Evolutionary conservation across 2,888 invertebrate genomes (phyloP).

Genomic region (Sesia bembeciformis): DNA sequence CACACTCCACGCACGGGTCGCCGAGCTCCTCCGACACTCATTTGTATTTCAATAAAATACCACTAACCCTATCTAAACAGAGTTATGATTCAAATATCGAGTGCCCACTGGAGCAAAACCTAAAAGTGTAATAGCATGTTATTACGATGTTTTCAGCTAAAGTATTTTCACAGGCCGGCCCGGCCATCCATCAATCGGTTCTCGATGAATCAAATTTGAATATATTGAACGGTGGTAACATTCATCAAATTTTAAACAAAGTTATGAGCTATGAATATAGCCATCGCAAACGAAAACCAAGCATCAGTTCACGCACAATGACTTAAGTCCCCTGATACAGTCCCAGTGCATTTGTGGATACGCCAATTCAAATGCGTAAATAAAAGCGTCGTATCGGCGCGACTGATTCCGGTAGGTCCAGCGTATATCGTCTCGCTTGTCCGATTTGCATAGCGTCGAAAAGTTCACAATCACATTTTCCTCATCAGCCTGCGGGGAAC

Average conservation of each 20-base stretch:
- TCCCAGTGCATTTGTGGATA: constrained; percentile 23
- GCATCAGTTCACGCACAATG: constrained; percentile 31
- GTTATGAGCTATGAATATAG: constrained; percentile 32
- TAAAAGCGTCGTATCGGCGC: constrained; percentile 41
- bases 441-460: constrained; percentile 69
- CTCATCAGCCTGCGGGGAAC: constrained; percentile 71
- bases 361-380: constrained; percentile 43
- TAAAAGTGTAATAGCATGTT: constrained; percentile 33
- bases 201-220: constrained; percentile 57
- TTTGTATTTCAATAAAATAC: constrained; percentile 72
- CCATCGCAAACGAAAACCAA: constrained; percentile 35
- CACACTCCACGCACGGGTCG: constrained; percentile 57
- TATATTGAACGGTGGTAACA: constrained; percentile 40
- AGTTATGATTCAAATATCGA: constrained; percentile 43
- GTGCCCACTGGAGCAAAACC: constrained; percentile 10
- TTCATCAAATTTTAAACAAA: constrained; percentile 48
- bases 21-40: constrained; percentile 51
- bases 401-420: constrained; percentile 35
- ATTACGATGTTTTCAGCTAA: constrained; percentile 37
- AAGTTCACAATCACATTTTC: constrained; percentile 72
- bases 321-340: constrained; percentile 25
- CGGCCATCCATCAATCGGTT: constrained; percentile 41
- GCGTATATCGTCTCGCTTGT: constrained; percentile 49
- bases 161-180: constrained; percentile 41
- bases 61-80: constrained; percentile 70